Percentiles rank a stretch among this genome's conserved stretches.
Evolutionary conservation across 1,140 invertebrate genomes (phyloP).

Genomic region (Octopus bimaculoides): DNA sequence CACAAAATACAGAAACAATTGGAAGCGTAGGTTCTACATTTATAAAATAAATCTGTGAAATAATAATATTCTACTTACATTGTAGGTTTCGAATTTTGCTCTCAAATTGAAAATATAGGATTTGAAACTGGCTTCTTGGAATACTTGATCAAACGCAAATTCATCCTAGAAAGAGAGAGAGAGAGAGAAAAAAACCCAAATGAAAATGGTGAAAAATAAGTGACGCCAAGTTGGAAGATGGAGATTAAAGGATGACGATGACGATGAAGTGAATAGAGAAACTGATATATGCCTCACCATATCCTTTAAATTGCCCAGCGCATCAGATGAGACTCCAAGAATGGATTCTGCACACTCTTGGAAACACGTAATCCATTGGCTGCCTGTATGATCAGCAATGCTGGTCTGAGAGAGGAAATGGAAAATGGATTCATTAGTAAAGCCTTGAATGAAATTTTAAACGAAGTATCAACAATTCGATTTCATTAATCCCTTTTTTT

Average conservation of each 20-base stretch:
- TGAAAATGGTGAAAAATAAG: no score
- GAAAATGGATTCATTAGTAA: background rate
- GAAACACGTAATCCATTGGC: constrained; percentile 87
- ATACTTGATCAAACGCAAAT: constrained; percentile 62
- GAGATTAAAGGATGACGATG: no score
- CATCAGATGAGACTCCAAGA: constrained; percentile 73
- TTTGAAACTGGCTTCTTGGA: constrained; percentile 75
- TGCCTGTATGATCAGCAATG: constrained; percentile 77
- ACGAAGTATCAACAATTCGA: no score
- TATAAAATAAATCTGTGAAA: background rate
- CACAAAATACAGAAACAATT: no score
- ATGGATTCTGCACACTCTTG: constrained; percentile 81
- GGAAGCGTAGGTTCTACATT: background rate
- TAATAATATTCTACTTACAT: constrained; percentile 59
- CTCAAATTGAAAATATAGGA: constrained; percentile 78
- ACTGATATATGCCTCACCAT: constrained; percentile 38
- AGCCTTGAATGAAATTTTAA: no score
- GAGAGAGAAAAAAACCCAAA: background rate
- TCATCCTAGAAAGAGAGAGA: constrained; percentile 44
- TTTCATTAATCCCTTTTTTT: no score
- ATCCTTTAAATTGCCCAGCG: constrained; percentile 62
- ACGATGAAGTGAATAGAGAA: no score
- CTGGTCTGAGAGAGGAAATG: constrained; percentile 63
- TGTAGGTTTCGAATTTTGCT: constrained; percentile 86
- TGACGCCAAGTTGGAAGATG: no score